These are phyloP conservation scores for Poecilobothrus nobilitatus DNA, from an alignment of 2,888 invertebrate species.

Conservation along the genomic window DNA sequence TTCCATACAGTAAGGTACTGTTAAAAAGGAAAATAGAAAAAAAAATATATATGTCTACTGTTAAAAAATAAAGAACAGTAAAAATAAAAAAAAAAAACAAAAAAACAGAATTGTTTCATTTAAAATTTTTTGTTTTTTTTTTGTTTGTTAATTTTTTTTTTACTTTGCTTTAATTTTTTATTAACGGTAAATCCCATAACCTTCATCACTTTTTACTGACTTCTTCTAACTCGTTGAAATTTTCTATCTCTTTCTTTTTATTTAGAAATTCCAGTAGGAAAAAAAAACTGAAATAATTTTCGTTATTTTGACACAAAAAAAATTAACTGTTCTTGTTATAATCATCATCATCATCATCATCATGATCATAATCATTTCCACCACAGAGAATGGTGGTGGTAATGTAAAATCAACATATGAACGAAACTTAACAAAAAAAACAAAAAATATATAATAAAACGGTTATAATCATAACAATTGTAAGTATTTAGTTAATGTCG, in stretches of 20 bases:
- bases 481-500: not conserved
- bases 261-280: not conserved
- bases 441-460: not conserved
- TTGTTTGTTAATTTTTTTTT: no score
- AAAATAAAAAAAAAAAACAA: no score
- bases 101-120: no score
- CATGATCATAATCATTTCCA: not conserved
- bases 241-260: no score
- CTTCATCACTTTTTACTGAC: not conserved
- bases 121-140: no score
- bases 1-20: no score
- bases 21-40: no score
- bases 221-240: no score
- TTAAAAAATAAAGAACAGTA: not conserved
- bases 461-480: not conserved
- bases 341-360: no score
- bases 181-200: not conserved
- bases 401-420: not conserved
- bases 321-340: no score
- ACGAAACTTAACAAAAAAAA: not conserved
- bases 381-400: not conserved
- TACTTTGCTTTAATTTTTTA: not conserved
- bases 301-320: no score
- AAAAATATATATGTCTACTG: no score
- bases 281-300: not conserved